Evolutionary conservation across 2,888 invertebrate species (phyloP).

Genomic region (Caenorhabditis plicata): DNA sequence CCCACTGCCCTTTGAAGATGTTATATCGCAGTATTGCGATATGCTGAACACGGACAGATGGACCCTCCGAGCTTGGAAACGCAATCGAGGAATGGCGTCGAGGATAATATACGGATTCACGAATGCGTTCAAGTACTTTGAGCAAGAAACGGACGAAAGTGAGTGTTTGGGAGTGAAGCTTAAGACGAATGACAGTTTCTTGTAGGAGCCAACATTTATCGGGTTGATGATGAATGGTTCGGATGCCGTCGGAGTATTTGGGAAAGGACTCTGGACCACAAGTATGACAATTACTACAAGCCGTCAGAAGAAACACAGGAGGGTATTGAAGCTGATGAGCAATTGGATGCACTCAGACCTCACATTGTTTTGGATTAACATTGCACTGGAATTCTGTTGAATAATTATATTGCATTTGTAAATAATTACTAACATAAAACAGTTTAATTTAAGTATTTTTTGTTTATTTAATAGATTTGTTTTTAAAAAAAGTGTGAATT

Average conservation of each 20-base stretch:
- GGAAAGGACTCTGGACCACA: slow-evolving; percentile 17
- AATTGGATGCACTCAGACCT: no score
- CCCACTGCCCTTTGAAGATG: slow-evolving; percentile 11
- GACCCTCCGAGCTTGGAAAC: slow-evolving; percentile 9
- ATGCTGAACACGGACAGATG: slow-evolving; percentile 13
- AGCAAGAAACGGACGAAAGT: slow-evolving; percentile 18
- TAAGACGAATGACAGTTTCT: not conserved
- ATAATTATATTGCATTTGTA: no score
- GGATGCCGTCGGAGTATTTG: slow-evolving; percentile 12
- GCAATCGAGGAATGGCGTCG: not conserved
- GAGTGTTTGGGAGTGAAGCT: not conserved
- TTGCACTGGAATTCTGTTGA: no score
- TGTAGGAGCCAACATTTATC: slow-evolving; percentile 16
- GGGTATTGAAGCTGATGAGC: no score
- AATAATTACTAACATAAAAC: no score
- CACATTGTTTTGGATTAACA: no score
- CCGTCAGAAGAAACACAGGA: no score
- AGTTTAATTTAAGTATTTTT: no score
- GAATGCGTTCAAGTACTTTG: slow-evolving; percentile 9
- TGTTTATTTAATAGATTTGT: no score
- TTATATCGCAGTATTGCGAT: slow-evolving; percentile 11
- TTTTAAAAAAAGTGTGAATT: no score
- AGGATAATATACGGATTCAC: slow-evolving; percentile 19
- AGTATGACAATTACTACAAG: slow-evolving; percentile 8
- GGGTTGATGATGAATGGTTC: slow-evolving; percentile 13